Evolutionary conservation across 2,113 vertebrate species (phyloP), one percentile per base, ranked within the genome.

Genomic region (Glareola pratincola): DNA sequence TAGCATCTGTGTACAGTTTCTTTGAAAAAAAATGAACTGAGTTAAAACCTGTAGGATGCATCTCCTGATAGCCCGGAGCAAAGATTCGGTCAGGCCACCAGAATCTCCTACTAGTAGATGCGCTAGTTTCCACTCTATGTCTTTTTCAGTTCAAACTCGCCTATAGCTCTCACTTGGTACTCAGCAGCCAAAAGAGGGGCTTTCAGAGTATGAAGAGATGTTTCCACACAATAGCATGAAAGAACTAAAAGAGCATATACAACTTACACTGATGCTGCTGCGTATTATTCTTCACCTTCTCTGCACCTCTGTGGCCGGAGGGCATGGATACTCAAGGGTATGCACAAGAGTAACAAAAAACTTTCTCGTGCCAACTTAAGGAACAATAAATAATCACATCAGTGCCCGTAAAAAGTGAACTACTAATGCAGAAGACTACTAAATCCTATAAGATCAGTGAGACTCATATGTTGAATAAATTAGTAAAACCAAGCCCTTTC

Each of bases 301-400:
- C 63, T 43, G 29, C 27, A 66, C 29, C 39, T 7, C 29, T 66
- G 63, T 7, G 39, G 8, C 63, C 32, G 39, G 20, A 80, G 15
- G 37, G 43, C n/a, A 15, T 79, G 32, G 39, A 74, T 36, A 50
- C 34, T 77, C 63, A 68, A 56, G 18, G 74, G 50, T 57, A 88
- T 39, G 34, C n/a, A 80, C 13, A 80, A 57, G 67, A 91, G 26
- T 37, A 95, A 80, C 39, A 91, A 56, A 67, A 83, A 96, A 77
- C 60, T 89, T 91, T 78, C 63, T 83, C 23, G 57, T 43, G 82
- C 7, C 63, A 89, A 32, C 1, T 72, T 75, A 93, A 85, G 48
- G 47, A 88, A 90, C 43, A 84, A 83, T 48, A 93, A 95, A 84
- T 85, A 79, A 75, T 77, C 88, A 92, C 80, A 80, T 84, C 39